Evolutionary conservation across 2,888 invertebrate genomes (phyloP), one percentile per base, ranked within the genome.

Genomic region (Tenthredo amoena): DNA sequence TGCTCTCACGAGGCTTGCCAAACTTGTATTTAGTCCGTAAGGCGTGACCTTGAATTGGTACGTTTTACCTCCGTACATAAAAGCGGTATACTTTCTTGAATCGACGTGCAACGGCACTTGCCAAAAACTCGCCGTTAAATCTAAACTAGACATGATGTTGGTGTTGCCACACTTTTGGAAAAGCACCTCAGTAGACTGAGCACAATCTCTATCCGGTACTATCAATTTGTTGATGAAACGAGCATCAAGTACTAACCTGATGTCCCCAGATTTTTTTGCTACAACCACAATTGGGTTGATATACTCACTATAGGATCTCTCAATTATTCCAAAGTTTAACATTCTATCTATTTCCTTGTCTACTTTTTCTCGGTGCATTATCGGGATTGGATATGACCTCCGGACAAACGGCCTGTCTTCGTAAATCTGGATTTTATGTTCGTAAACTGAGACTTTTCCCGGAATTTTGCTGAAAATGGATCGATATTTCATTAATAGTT

Each of bases 321-420:
- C 26, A 10, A 81, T 81, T 26, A 81, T 81, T 10, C 18, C 81
- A 4, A 15, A 50, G 0, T 26, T 34, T 55, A 58, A 5, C 81
- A 81, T 81, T 10, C 34, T 26, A 26, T 50, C 81, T 34, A 58
- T 81, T 81, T 50, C 55, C 21, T 81, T 21, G 15, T 58, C 18
- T 34, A 58, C 58, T 10, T 43, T 50, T 47, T 50, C 55, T 21
- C 58, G 50, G n/a, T 31, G n/a, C 4, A 15, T 34, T 21, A 81
- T 81, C 31, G 81, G 58, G 15, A n/a, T 37, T 12, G 58, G 55
- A 9, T 62, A 21, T 5, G 62, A 62, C 9, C 62, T 62, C 3
- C 26, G n/a, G 4, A 62, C 62, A 62, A 62, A 62, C 2, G 62
- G 62, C 21, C 62, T 18, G 5, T 62, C 62, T 26, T 62, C 62